Evolutionary conservation across 1,140 invertebrate species (phyloP).

Genomic region (Eciton burchellii): DNA sequence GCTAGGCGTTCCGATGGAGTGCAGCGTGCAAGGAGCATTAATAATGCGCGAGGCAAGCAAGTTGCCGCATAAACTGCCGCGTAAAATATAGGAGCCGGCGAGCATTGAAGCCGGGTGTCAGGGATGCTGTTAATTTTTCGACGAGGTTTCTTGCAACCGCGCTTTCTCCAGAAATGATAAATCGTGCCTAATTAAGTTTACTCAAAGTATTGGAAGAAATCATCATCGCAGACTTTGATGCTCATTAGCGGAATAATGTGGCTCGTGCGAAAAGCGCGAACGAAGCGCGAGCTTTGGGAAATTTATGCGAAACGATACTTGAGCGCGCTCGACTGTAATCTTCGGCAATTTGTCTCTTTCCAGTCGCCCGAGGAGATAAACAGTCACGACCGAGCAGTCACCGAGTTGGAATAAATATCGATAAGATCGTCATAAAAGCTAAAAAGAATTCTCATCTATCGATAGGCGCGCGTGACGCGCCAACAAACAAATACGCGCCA

Average conservation of each 20-base stretch:
- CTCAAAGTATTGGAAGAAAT: slow-evolving; percentile 10
- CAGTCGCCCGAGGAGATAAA: neutral
- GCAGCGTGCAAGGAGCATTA: slow-evolving; percentile 24
- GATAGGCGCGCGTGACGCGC: too few species aligned
- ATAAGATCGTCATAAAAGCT: neutral
- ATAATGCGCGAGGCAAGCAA: slow-evolving; percentile 42
- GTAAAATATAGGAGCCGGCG: slow-evolving; percentile 33
- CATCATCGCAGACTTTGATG: neutral
- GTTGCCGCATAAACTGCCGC: slow-evolving; percentile 24
- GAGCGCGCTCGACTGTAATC: too few species aligned
- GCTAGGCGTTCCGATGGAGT: slow-evolving; percentile 4
- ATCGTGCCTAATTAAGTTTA: slow-evolving; percentile 28
- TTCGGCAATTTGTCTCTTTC: neutral
- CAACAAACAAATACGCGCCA: too few species aligned
- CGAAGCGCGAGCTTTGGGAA: neutral
- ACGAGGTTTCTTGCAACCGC: neutral
- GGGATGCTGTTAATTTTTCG: slow-evolving; percentile 29
- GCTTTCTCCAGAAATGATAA: slow-evolving; percentile 47
- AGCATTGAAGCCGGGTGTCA: slow-evolving; percentile 34
- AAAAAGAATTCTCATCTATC: too few species aligned
- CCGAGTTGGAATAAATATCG: neutral
- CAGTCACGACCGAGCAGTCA: neutral
- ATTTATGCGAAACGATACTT: neutral
- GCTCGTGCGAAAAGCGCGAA: neutral
- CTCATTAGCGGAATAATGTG: neutral